phyloP scores from a whole-genome alignment of 2,113 vertebrate species.

The Lophotis ruficrista region DNA sequence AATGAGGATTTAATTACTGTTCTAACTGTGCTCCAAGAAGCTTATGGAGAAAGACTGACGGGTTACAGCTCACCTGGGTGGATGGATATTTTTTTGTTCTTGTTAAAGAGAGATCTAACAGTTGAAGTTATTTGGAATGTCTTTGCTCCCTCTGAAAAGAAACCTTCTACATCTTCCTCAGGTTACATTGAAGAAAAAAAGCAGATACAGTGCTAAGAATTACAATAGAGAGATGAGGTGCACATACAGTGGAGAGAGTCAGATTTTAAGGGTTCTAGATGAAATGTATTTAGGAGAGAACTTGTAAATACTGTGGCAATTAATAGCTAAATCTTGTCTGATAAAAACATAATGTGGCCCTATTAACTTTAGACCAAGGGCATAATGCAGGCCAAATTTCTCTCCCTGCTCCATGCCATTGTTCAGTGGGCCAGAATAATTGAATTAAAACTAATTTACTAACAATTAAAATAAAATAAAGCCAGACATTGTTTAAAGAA shows the following conservation, averaged over 20 bases:
- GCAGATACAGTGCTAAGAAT: neutral
- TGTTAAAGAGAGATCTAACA: neutral
- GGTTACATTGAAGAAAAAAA: neutral
- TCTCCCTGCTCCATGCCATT: neutral
- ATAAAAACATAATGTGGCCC: neutral
- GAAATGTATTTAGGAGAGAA: neutral
- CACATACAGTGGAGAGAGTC: neutral
- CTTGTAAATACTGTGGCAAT: neutral
- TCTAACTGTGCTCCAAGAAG: neutral
- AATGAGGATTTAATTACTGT: neutral
- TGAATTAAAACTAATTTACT: neutral
- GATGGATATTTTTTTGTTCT: neutral
- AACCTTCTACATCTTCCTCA: neutral
- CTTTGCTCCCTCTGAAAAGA: neutral
- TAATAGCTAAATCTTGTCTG: neutral
- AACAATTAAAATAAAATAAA: slow-evolving; percentile 8
- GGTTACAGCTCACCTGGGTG: neutral
- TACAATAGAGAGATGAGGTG: neutral
- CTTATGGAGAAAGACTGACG: neutral
- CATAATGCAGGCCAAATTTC: neutral
- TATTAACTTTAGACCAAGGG: neutral
- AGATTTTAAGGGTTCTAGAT: neutral
- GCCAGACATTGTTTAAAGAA: neutral
- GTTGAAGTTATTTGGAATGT: neutral
- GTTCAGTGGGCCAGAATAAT: neutral